These are phyloP conservation scores for Rotaria macrura DNA, from an alignment of 2,888 invertebrate genomes.

Conservation along the genomic window DNA sequence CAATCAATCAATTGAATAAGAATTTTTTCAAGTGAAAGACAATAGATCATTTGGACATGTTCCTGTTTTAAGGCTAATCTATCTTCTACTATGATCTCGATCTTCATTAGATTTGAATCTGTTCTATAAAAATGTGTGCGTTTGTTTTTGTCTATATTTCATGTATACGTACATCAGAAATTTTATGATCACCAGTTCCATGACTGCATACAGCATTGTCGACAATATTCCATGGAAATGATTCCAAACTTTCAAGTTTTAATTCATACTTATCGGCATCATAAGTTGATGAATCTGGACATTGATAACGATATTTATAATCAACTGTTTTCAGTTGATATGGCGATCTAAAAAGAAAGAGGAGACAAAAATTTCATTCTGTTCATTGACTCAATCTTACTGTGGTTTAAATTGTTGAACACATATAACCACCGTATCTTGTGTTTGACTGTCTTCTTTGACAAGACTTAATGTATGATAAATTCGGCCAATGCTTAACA, in stretches of 20 bases:
- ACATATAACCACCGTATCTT: not conserved
- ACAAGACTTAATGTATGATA: constrained; percentile 19
- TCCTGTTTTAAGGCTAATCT: too few relatives aligned
- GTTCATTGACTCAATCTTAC: too few relatives aligned
- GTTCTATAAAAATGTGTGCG: not conserved
- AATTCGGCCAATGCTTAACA: not conserved
- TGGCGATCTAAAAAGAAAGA: not conserved
- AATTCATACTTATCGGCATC: constrained; percentile 34
- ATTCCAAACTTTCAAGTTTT: constrained; percentile 21
- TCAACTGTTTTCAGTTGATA: constrained; percentile 61
- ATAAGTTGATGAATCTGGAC: constrained; percentile 43
- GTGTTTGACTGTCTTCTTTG: not conserved
- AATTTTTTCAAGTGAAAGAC: too few relatives aligned
- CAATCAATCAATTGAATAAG: too few relatives aligned
- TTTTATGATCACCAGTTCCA: not conserved
- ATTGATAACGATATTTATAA: constrained; percentile 48
- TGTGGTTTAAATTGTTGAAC: constrained; percentile 15
- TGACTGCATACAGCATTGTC: constrained; percentile 9
- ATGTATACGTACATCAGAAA: not conserved
- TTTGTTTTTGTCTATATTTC: not conserved
- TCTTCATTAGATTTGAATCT: not conserved
- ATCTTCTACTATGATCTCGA: too few relatives aligned
- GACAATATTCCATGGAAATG: constrained; percentile 29
- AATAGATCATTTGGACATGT: too few relatives aligned
- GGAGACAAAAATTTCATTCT: not conserved